Evolutionary conservation across 2,888 invertebrate genomes (phyloP), one percentile per base, ranked within the genome.

Genomic region (Ceramica pisi): DNA sequence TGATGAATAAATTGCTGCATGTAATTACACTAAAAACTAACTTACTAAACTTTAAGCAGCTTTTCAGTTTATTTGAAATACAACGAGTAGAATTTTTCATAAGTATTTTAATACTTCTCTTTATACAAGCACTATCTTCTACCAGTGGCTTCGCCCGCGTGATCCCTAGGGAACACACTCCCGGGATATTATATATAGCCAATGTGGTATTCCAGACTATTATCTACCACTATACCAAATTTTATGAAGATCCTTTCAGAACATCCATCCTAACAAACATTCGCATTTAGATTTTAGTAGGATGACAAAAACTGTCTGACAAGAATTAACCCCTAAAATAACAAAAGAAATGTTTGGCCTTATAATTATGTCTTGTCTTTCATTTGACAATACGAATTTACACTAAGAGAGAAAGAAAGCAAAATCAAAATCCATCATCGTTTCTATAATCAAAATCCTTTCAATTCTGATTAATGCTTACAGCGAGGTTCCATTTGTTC

Each of bases 381-480:
- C 38, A 16, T 38, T 12, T 50, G 44, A 38, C 26, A 19, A 65
- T 31, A 57, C 44, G 21, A 61, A 59, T 65, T 80, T 19, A 12
- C 26, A 16, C 8, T 10, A 16, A 35, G 16, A 41, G 3, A 41
- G 12, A 21, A 59, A 64, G 16, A 21, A 66, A 57, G 64, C 2
- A 31, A 31, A 21, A 77, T 64, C 63, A n/a, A 26, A 14, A 78
- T 79, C 60, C 60, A 67, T 79, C 78, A 78, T 79, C 71, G 26
- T 71, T 67, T 64, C 66, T 50, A 35, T 78, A 61, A 78, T 79
- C 82, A 79, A 82, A 81, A 78, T 63, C 66, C 66, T 81, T 81
- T 78, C 78, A 78, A 82, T 79, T 78, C 63, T 78, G 71, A 71
- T 82, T 67, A 71, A 78, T 67, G 79, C 64, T 71, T 65, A 67